phyloP scores from a whole-genome alignment of 1,140 invertebrate genomes.

The Papilio xuthus region DNA sequence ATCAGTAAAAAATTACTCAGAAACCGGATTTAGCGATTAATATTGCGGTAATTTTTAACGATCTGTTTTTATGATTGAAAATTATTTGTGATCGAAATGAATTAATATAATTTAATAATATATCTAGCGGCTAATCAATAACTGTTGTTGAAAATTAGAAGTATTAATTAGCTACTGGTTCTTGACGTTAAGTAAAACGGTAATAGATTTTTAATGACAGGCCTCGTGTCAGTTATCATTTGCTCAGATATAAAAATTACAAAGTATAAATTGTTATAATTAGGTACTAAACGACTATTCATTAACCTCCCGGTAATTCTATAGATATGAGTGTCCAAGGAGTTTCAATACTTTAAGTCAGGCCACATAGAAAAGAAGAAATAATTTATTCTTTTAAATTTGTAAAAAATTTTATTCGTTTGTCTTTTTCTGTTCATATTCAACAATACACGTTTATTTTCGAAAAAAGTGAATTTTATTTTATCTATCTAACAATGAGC shows the following conservation, averaged over 20 bases:
- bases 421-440: too few species aligned
- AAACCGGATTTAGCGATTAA: too few species aligned
- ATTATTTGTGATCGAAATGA: neutral
- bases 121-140: slow-evolving; percentile 6
- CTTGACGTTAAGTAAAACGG: neutral
- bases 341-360: too few species aligned
- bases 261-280: slow-evolving; percentile 20
- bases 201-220: neutral
- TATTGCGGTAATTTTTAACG: too few species aligned
- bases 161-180: slow-evolving; percentile 12
- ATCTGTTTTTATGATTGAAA: neutral
- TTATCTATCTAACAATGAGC: too few species aligned
- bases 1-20: too few species aligned
- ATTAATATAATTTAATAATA: neutral
- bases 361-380: too few species aligned
- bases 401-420: too few species aligned
- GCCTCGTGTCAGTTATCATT: slow-evolving; percentile 5
- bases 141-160: neutral
- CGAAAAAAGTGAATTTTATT: too few species aligned
- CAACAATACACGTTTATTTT: too few species aligned
- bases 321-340: neutral
- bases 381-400: too few species aligned
- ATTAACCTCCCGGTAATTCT: neutral
- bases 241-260: slow-evolving; percentile 29
- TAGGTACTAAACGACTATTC: neutral